Evolutionary conservation across 2,113 vertebrate species (phyloP).

Genomic region (Pygoscelis antarcticus): DNA sequence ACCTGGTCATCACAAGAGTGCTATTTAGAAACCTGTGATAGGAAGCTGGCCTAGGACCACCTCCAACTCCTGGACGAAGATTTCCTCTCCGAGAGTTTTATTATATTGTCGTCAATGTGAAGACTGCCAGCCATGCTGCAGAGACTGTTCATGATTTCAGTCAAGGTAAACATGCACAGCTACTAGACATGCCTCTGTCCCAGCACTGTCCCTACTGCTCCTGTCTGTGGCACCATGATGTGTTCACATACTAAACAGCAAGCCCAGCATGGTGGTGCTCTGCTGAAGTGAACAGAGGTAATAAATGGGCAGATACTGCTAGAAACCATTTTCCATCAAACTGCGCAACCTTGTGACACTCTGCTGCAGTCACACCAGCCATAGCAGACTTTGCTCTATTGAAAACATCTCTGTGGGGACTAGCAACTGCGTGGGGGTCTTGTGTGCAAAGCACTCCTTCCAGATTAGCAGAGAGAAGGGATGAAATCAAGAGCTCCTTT

Average conservation of each 20-base stretch:
- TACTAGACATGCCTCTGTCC: neutral
- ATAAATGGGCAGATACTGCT: neutral
- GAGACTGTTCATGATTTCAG: neutral
- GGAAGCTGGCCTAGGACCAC: neutral
- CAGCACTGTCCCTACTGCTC: neutral
- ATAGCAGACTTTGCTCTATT: neutral
- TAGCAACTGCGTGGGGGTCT: fast-evolving
- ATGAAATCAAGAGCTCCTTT: neutral
- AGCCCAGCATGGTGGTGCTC: neutral
- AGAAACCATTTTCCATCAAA: neutral
- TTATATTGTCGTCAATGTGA: neutral
- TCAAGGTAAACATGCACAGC: neutral
- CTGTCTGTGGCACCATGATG: neutral
- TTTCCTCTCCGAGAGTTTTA: neutral
- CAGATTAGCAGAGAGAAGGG: neutral
- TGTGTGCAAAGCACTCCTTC: neutral
- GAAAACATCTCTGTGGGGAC: neutral
- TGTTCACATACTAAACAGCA: neutral
- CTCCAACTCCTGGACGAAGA: neutral
- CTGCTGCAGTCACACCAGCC: neutral
- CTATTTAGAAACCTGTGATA: neutral
- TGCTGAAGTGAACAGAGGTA: neutral
- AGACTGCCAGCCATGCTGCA: neutral
- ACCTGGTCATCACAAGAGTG: neutral
- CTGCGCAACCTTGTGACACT: neutral